Evolutionary conservation across 2,797 vertebrate genomes (phyloP).

Genomic region (Cyclopterus lumpus): DNA sequence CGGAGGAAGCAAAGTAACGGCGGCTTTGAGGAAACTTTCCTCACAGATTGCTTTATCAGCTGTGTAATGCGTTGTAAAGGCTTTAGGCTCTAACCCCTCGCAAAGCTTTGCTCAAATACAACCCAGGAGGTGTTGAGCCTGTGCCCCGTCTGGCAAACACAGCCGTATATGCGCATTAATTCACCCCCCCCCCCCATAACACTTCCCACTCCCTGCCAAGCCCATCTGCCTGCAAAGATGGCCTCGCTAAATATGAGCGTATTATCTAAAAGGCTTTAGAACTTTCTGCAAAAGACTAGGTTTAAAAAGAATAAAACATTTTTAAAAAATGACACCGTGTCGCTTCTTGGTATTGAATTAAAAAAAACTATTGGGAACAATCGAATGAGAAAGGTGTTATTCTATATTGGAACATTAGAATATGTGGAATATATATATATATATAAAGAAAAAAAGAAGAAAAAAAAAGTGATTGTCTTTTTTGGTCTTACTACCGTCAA

Average conservation of each 20-base stretch:
- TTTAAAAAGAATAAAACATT: constrained; percentile 21
- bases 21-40: constrained; percentile 66
- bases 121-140: constrained; percentile 81
- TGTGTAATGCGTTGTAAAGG: constrained; percentile 77
- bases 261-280: constrained; percentile 53
- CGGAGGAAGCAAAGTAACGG: constrained; percentile 41
- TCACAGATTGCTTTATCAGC: constrained; percentile 80
- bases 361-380: not conserved
- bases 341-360: not conserved
- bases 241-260: constrained; percentile 64
- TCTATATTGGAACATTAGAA: not conserved
- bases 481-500: no score
- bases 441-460: no score
- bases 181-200: constrained; percentile 64
- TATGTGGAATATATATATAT: no score
- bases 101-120: constrained; percentile 82
- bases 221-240: constrained; percentile 79
- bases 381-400: not conserved
- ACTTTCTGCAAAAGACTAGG: constrained; percentile 53
- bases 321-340: not conserved
- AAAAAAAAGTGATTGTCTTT: no score
- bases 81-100: constrained; percentile 77
- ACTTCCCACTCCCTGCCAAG: constrained; percentile 76
- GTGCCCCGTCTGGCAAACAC: constrained; percentile 79
- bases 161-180: constrained; percentile 74